These are phyloP conservation scores for Cheilosia urbana DNA, from an alignment of 2,888 invertebrate genomes.

Conservation along the genomic window DNA sequence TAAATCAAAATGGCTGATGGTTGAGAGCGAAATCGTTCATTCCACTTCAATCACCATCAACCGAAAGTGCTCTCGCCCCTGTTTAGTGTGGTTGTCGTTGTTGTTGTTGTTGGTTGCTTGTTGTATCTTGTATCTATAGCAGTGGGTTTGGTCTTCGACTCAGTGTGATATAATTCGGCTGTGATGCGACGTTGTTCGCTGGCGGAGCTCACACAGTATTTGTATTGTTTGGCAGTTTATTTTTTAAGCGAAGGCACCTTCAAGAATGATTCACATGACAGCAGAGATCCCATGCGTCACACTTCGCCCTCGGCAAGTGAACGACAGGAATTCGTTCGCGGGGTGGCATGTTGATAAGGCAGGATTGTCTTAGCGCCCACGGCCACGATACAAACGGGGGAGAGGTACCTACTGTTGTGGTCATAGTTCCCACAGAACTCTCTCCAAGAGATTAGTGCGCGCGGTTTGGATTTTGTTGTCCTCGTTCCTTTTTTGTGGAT, in stretches of 20 bases:
- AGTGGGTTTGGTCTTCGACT: slow-evolving; percentile 66
- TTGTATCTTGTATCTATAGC: slow-evolving; percentile 53
- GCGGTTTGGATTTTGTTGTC: slow-evolving; percentile 25
- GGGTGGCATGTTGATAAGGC: slow-evolving; percentile 70
- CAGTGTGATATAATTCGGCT: slow-evolving; percentile 37
- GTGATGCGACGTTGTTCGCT: slow-evolving; percentile 33
- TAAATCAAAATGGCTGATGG: slow-evolving; percentile 84
- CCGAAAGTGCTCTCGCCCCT: slow-evolving; percentile 66
- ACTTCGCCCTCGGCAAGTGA: slow-evolving; percentile 50
- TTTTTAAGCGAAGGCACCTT: slow-evolving; percentile 29
- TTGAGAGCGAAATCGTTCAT: slow-evolving; percentile 78
- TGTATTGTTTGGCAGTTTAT: slow-evolving; percentile 21
- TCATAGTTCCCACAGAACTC: slow-evolving; percentile 48
- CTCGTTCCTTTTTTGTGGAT: not conserved
- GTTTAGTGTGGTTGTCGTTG: slow-evolving; percentile 51
- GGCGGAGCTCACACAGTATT: slow-evolving; percentile 35
- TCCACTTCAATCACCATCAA: slow-evolving; percentile 79
- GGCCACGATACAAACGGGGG: slow-evolving; percentile 39
- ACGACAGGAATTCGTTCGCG: slow-evolving; percentile 68
- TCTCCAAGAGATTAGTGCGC: slow-evolving; percentile 45
- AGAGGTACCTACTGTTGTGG: slow-evolving; percentile 55
- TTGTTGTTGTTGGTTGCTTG: slow-evolving; percentile 41
- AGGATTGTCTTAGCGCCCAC: slow-evolving; percentile 62
- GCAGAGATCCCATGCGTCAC: slow-evolving; percentile 50
- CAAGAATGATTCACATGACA: slow-evolving; percentile 56